A percentile compares a stretch with the other conserved stretches of the same genome.
Conservation (phyloP, 2,888 invertebrate species). For the Caenorhabditis afra region DNA sequence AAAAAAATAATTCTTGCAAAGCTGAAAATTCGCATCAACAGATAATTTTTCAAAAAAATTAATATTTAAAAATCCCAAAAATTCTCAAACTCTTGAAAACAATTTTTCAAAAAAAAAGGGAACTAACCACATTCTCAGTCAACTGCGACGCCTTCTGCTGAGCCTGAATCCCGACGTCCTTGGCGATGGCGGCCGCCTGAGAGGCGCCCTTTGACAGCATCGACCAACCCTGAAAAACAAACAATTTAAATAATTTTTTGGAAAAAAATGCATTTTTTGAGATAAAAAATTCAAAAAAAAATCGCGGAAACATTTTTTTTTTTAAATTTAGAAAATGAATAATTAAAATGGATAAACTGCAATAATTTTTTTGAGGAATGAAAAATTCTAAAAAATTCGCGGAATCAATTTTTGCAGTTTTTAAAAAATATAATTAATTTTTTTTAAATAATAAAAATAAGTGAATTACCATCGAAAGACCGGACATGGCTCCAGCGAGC, state of each 20-base stretch:
- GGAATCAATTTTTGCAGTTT: too few relatives aligned
- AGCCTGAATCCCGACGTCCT: conserved; percentile 77
- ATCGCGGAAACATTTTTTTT: too few relatives aligned
- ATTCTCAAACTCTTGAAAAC: too few relatives aligned
- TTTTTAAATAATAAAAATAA: not conserved
- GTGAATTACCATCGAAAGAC: conserved; percentile 71
- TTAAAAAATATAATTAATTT: not conserved
- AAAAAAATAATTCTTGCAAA: too few relatives aligned
- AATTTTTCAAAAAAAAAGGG: too few relatives aligned
- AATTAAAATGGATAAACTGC: not conserved
- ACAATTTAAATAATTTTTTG: not conserved
- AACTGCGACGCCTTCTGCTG: conserved; percentile 77
- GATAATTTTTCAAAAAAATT: too few relatives aligned
- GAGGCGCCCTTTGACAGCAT: conserved; percentile 78
- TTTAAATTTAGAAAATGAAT: too few relatives aligned
- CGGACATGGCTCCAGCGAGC: conserved; percentile 76
- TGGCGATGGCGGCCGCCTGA: conserved; percentile 77
- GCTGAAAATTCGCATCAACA: too few relatives aligned
- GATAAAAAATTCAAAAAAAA: not conserved
- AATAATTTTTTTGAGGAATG: not conserved
- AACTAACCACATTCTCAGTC: conserved; percentile 64
- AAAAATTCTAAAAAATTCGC: not conserved
- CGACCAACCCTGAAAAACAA: conserved; percentile 74
- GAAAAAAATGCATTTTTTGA: conserved; percentile 1
- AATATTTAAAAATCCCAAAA: too few relatives aligned